Base-by-base conservation (phyloP, 2,888 invertebrate genomes). In the Callinectes sapidus region DNA sequence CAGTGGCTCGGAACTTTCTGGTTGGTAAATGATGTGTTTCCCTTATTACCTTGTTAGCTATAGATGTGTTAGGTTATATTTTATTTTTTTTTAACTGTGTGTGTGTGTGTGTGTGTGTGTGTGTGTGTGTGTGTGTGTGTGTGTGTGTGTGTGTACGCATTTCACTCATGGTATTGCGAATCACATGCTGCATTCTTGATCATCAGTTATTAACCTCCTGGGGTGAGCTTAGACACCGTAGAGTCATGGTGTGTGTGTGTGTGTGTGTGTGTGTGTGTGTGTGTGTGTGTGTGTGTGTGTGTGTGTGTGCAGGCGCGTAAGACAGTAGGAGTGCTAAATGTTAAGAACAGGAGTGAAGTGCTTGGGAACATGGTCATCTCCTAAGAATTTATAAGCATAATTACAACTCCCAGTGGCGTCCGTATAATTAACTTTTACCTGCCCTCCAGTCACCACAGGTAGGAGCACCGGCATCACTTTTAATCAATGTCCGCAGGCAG, bases 401-500 rank as follows among this genome's bases (percentile, higher is more conserved):
- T 81, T 35, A 81, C 16, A 32, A 81, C 35, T 35, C 32, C 14
- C 35, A 71, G n/a, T 13, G 71, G 71, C 71, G 28, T 10, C 71
- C 28, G 10, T 81, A 81, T 16, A 81, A 81, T 81, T 81, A 81
- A 35, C 32, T 81, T 6, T 16, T 71, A 81, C 81, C 81, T 81
- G 81, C 81, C 81, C 81, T 81, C 81, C 10, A 81, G 81, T 35
- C 35, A 81, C 1, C 81, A 35, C 81, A 35, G 81, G 81, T 81
- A 81, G 35, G 14, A 32, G 35, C 8, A 32, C 81, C 32, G 32
- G 81, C 35, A 81, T 81, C 81, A 81, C 35, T 81, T 81, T 81
- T 81, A 81, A 81, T 35, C 81, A 81, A 10, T 81, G 81, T 14
- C 81, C 32, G 81, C 81, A 81, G 81, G 81, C 81, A 81, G 81